phyloP scores from a whole-genome alignment of 2,113 vertebrate genomes.

The Apteryx owenii region DNA sequence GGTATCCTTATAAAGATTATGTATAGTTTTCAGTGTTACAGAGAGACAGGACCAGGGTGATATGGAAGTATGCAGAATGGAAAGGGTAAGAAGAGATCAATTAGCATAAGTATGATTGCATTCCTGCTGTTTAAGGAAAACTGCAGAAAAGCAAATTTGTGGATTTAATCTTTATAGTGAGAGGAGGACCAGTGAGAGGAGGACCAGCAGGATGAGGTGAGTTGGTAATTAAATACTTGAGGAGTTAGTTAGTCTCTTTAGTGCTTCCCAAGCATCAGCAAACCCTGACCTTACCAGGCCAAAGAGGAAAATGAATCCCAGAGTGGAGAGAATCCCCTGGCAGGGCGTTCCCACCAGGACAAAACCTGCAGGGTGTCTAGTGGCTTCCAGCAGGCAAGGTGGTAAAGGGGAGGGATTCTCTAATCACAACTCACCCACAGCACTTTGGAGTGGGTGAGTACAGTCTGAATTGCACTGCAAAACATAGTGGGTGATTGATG shows the following conservation, averaged over 20 bases:
- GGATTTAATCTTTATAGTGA: neutral
- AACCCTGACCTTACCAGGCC: neutral
- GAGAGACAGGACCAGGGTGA: neutral
- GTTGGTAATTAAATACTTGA: neutral
- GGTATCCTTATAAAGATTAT: neutral
- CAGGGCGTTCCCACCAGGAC: neutral
- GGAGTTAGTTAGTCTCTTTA: neutral
- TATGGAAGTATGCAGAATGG: neutral
- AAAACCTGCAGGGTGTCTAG: neutral
- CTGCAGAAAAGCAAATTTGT: neutral
- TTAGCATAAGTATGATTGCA: neutral
- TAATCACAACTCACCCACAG: too few relatives aligned
- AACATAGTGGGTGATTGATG: neutral
- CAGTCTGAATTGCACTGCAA: neutral
- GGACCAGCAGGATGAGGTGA: neutral
- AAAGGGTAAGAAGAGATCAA: neutral
- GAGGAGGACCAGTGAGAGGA: neutral
- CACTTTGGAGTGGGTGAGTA: neutral
- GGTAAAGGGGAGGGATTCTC: too few relatives aligned
- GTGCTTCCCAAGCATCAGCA: neutral
- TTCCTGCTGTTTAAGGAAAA: neutral
- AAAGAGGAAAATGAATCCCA: neutral
- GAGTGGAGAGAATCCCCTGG: neutral
- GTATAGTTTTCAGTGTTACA: neutral
- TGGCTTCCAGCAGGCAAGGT: too few relatives aligned